Evolutionary conservation across 2,888 invertebrate genomes (phyloP).

Genomic region (Spialia ferax): DNA sequence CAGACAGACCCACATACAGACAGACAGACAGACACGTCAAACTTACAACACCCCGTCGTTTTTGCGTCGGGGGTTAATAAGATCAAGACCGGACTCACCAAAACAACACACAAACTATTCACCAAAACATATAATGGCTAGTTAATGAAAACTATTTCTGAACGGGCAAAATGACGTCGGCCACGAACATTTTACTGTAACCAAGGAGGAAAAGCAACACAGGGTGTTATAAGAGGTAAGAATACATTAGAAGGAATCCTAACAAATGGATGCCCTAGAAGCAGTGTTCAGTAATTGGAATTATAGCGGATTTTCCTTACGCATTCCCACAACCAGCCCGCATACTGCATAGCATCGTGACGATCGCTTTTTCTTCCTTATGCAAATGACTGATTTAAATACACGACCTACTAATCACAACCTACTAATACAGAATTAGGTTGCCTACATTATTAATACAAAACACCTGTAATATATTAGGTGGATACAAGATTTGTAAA

Average conservation of each 20-base stretch:
- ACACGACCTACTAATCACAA: not conserved
- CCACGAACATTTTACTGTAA: not conserved
- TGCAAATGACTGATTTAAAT: not conserved
- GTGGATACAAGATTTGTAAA: too few relatives aligned
- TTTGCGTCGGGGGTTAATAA: too few relatives aligned
- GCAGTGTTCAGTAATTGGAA: conserved; percentile 28
- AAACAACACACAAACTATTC: not conserved
- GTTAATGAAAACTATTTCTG: not conserved
- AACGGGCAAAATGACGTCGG: not conserved
- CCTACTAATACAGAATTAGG: not conserved
- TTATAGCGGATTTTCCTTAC: conserved; percentile 35
- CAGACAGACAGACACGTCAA: too few relatives aligned
- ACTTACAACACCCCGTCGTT: too few relatives aligned
- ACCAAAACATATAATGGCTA: not conserved
- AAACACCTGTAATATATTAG: too few relatives aligned
- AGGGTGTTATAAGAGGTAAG: not conserved
- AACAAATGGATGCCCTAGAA: conserved; percentile 35
- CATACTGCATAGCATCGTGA: not conserved
- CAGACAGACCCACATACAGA: too few relatives aligned
- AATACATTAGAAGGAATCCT: conserved; percentile 22
- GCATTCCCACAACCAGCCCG: conserved; percentile 10
- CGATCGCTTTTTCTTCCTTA: not conserved
- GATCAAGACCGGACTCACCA: not conserved
- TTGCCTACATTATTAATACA: not conserved
- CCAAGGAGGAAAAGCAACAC: not conserved